A percentile compares a stretch with the other conserved stretches of the same genome.
Conservation (phyloP, 2,797 vertebrate genomes). For the Garrulus glandarius region DNA sequence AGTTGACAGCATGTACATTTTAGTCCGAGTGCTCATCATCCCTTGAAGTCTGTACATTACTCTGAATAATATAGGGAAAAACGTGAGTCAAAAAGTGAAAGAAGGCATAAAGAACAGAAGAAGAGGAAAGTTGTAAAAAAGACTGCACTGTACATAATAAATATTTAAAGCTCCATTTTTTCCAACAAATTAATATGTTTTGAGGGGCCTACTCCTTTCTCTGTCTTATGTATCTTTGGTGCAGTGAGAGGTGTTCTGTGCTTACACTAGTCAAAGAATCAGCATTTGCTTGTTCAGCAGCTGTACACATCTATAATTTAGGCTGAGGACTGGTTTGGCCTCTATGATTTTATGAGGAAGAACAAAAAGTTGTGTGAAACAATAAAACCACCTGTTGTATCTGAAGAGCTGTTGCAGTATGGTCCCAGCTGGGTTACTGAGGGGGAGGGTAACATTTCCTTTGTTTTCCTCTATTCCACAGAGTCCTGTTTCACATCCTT, state of each 20-base stretch:
- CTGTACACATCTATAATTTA: background rate
- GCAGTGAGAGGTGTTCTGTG: background rate
- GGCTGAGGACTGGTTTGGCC: background rate
- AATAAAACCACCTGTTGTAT: background rate
- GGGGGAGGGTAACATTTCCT: background rate
- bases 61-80: background rate
- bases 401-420: accelerated
- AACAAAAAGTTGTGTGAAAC: background rate
- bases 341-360: background rate
- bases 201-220: background rate
- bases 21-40: background rate
- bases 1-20: background rate
- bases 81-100: background rate
- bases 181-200: background rate
- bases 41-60: background rate
- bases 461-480: background rate
- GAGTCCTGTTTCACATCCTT: background rate
- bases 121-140: background rate
- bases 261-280: background rate
- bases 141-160: background rate
- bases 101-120: background rate
- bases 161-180: background rate
- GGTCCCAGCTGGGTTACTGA: background rate
- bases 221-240: background rate
- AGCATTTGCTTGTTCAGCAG: background rate